Conservation (phyloP, 2,797 vertebrate genomes). For the Sciurus vulgaris region DNA sequence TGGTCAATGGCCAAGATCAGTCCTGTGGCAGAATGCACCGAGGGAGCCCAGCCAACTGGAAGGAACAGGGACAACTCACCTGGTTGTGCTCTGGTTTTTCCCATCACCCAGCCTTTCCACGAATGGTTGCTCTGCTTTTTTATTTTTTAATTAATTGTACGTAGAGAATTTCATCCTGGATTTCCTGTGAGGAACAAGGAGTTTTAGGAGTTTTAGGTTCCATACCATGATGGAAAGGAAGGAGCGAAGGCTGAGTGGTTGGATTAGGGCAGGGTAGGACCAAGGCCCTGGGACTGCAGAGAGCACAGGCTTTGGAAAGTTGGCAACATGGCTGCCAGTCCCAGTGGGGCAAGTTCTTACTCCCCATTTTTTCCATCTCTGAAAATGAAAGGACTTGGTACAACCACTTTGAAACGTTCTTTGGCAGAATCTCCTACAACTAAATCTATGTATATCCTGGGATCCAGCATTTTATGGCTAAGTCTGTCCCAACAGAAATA, state of each 20-base stretch:
- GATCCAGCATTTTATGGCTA: background rate
- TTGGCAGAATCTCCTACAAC: background rate
- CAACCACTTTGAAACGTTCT: slow-evolving; percentile 22
- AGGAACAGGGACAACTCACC: slow-evolving; percentile 22
- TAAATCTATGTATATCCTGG: background rate
- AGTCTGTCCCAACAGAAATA: background rate
- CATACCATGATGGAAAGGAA: background rate
- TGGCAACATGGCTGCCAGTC: background rate
- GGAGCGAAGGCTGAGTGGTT: background rate
- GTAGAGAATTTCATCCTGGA: slow-evolving; percentile 47
- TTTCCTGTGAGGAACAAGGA: background rate
- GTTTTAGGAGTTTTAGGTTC: background rate
- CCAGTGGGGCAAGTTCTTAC: background rate
- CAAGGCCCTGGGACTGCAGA: background rate
- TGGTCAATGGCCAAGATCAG: slow-evolving; percentile 50
- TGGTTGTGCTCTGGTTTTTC: background rate
- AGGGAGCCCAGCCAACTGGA: slow-evolving; percentile 45
- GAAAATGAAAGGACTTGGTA: slow-evolving; percentile 58
- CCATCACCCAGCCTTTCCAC: slow-evolving; percentile 47
- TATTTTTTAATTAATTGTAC: slow-evolving; percentile 45
- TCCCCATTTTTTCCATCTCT: slow-evolving; percentile 17
- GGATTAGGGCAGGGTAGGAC: background rate
- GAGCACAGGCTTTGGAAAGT: background rate
- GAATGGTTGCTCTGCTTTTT: background rate
- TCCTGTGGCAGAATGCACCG: slow-evolving; percentile 27